These are phyloP conservation scores for Notoglanidium macrostoma DNA, from an alignment of 2,797 vertebrate species.

Conservation along the genomic window DNA sequence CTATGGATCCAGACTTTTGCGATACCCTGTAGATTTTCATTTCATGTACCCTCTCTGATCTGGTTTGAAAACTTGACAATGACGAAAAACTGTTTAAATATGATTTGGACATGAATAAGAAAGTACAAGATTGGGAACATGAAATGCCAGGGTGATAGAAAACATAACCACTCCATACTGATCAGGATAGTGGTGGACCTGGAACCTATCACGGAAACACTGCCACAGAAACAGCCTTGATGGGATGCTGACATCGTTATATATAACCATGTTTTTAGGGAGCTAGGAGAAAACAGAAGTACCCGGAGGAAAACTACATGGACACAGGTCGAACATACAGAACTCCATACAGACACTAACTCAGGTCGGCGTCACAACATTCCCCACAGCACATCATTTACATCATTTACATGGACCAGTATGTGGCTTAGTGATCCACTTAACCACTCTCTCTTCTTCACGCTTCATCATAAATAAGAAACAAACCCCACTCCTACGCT, in stretches of 20 bases:
- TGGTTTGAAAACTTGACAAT: not conserved
- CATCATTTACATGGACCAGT: not conserved
- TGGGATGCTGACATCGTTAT: not conserved
- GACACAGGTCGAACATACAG: too few relatives aligned
- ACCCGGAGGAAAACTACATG: not conserved
- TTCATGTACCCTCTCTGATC: not conserved
- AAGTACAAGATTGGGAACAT: not conserved
- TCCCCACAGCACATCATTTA: not conserved
- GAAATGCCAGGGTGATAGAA: not conserved
- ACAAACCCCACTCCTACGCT: not conserved
- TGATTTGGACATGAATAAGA: not conserved
- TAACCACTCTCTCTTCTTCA: not conserved
- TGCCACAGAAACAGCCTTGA: not conserved
- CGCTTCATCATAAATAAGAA: not conserved
- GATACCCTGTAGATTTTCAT: not conserved
- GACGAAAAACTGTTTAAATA: not conserved
- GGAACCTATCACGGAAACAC: not conserved
- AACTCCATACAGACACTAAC: not conserved
- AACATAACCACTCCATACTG: not conserved
- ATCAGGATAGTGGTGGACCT: not conserved
- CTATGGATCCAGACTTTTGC: too few relatives aligned
- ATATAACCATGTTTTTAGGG: not conserved
- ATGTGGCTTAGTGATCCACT: not conserved
- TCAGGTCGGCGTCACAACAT: not conserved
- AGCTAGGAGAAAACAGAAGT: not conserved